A percentile compares a stretch with the other conserved stretches of the same genome.
phyloP scores from a whole-genome alignment of 1,140 invertebrate species.

The Aleiodes sp. region DNA sequence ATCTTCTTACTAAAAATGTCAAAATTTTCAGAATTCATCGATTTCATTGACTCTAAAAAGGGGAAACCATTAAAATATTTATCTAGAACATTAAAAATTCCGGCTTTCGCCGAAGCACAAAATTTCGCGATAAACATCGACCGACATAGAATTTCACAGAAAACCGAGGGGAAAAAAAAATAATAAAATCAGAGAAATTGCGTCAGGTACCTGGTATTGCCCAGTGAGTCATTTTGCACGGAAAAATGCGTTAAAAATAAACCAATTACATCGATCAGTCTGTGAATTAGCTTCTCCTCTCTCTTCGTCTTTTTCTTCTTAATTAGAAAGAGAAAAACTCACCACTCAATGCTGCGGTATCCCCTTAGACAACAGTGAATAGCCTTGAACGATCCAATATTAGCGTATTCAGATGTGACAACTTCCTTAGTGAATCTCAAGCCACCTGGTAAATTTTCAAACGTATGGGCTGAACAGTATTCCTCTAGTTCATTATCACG shows the following conservation, averaged over 20 bases:
- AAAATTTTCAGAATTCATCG: too few species aligned
- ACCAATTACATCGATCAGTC: too few species aligned
- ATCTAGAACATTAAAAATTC: too few species aligned
- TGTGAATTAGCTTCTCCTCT: too few species aligned
- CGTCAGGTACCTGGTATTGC: conserved; percentile 7
- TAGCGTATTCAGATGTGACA: conserved; percentile 72
- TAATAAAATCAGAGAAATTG: conserved; percentile 6
- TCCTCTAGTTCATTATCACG: conserved; percentile 57
- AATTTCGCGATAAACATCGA: too few species aligned
- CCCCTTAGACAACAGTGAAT: conserved; percentile 79
- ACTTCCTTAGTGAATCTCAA: conserved; percentile 78
- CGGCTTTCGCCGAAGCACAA: too few species aligned
- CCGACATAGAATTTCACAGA: too few species aligned
- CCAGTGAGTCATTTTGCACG: background rate
- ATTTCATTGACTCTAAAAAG: too few species aligned
- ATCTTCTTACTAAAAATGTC: too few species aligned
- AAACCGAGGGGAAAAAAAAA: background rate
- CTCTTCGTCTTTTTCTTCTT: too few species aligned
- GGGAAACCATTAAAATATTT: too few species aligned
- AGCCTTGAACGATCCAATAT: conserved; percentile 75
- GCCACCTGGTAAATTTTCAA: conserved; percentile 55
- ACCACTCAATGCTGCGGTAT: conserved; percentile 82
- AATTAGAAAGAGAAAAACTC: conserved; percentile 50
- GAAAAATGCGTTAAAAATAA: background rate
- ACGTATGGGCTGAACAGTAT: conserved; percentile 60